Conservation (phyloP, 53 echinoderm and acorn worm genomes). For the Crossaster papposus region DNA sequence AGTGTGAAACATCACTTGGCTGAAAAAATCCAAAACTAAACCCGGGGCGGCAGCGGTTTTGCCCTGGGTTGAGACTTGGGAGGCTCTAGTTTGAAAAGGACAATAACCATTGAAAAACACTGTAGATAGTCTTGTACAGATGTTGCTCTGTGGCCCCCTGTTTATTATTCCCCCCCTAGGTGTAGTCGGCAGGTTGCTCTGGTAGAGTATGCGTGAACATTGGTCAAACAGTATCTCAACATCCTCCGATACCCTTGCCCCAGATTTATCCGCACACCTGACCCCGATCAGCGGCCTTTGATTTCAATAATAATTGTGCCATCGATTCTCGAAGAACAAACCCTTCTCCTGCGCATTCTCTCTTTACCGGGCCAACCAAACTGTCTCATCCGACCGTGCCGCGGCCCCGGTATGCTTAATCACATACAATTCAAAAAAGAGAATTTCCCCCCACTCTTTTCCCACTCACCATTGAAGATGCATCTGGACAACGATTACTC, state of each 20-base stretch:
- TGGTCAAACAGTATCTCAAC: neutral
- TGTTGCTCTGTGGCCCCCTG: too few relatives aligned
- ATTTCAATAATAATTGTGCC: conserved; percentile 25
- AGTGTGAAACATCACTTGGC: too few relatives aligned
- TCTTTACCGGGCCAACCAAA: neutral
- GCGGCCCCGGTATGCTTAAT: conserved; percentile 6
- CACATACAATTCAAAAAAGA: conserved; percentile 49
- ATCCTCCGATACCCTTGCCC: neutral
- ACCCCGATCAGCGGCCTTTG: conserved; percentile 22
- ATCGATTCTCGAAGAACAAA: conserved; percentile 1
- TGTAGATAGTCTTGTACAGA: too few relatives aligned
- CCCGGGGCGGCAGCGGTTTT: too few relatives aligned
- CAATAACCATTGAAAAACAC: too few relatives aligned
- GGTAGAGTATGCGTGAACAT: neutral
- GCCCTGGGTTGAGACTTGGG: too few relatives aligned
- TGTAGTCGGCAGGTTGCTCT: neutral
- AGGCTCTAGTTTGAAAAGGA: too few relatives aligned
- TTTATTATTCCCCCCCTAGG: too few relatives aligned
- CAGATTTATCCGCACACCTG: neutral
- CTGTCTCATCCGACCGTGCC: neutral
- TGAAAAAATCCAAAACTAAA: too few relatives aligned
- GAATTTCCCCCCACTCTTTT: conserved; percentile 21
- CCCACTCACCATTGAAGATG: conserved; percentile 6
- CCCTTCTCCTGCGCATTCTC: neutral
- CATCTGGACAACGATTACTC: conserved; percentile 53